Evolutionary conservation across 2,888 invertebrate genomes (phyloP), one percentile per base, ranked within the genome.

Genomic region (Thyatira batis): DNA sequence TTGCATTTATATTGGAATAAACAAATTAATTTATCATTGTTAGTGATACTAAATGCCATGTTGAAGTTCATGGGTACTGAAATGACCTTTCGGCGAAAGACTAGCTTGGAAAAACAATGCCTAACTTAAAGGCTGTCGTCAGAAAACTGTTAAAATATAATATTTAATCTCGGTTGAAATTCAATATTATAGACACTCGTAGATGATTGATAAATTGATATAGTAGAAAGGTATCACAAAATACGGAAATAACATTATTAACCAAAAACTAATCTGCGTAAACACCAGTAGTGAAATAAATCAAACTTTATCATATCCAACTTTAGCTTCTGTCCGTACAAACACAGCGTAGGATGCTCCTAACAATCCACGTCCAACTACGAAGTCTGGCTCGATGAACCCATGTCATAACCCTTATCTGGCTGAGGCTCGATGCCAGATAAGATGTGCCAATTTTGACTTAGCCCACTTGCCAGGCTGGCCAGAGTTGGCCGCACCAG

Each of bases 391-490:
- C 27, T 27, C 48, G 48, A 52, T 64, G 63, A 67, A 82, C 80
- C 80, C 76, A 69, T 81, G 77, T 84, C 83, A 84, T 80, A 82
- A 73, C 73, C 74, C 76, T 73, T 76, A 73, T 78, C 79, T 70
- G 54, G 59, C 60, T 60, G 54, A 63, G 62, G 57, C 59, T 60
- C 55, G 72, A 73, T 77, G 69, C 69, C 70, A 79, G 85, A 84
- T 84, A 84, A 80, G 77, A 73, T 66, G 75, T 81, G 79, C 83
- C 85, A 85, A 84, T 85, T 85, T 79, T 74, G 79, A 78, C 69
- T 78, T 73, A 72, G 70, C 70, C 65, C 66, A 65, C 61, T 63
- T 68, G 69, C 62, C 69, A 70, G 63, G 56, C 69, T 60, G 60
- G 66, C 63, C 67, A 56, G 68, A 77, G 66, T 80, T 74, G 70